Evolutionary conservation across 2,888 invertebrate genomes (phyloP).

Genomic region (Cynaeus angustus): DNA sequence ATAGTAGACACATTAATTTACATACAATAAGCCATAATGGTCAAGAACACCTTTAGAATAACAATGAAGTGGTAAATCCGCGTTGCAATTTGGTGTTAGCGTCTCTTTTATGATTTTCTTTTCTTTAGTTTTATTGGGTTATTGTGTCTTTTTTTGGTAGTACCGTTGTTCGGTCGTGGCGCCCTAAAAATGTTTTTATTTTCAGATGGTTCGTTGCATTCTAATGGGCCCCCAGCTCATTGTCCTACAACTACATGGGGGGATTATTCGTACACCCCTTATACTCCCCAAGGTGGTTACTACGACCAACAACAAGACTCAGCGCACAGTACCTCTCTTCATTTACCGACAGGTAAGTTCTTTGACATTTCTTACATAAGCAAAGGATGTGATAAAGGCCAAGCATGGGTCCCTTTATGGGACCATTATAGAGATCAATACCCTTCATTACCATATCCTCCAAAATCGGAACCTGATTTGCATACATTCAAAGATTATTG

Average conservation of each 20-base stretch:
- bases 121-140: conserved; percentile 2
- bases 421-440: conserved; percentile 15
- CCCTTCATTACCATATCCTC: conserved; percentile 23
- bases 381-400: conserved; percentile 19
- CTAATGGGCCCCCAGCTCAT: conserved; percentile 60
- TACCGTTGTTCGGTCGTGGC: no score
- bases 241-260: conserved; percentile 65
- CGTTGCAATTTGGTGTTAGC: conserved; percentile 21
- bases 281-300: conserved; percentile 74
- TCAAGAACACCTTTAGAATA: conserved; percentile 53
- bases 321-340: conserved; percentile 73
- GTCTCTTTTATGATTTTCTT: conserved; percentile 20
- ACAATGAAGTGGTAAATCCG: conserved; percentile 55
- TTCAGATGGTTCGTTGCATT: conserved; percentile 68
- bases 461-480: conserved; percentile 26
- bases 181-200: conserved; percentile 51
- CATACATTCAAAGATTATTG: conserved; percentile 12
- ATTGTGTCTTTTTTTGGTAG: no score
- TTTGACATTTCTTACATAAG: conserved; percentile 20
- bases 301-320: conserved; percentile 70
- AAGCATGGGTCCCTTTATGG: conserved; percentile 17
- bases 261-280: conserved; percentile 72
- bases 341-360: conserved; percentile 76
- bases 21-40: conserved; percentile 56
- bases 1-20: conserved; percentile 49